These are phyloP conservation scores for Drosophila affinis DNA, from an alignment of 2,888 invertebrate species.

Conservation along the genomic window DNA sequence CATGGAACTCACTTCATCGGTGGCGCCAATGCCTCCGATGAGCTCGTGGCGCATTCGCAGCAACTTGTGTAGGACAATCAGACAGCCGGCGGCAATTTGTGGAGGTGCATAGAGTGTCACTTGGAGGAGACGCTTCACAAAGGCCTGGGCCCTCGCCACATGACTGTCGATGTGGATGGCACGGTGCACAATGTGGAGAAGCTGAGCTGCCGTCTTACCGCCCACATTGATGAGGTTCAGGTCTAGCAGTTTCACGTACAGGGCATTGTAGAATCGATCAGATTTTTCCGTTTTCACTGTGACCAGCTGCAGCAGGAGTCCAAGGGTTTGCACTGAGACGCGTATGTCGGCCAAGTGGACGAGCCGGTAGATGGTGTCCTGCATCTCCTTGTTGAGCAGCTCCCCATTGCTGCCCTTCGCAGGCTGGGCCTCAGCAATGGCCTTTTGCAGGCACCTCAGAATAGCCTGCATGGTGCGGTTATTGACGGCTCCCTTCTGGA, in stretches of 20 bases:
- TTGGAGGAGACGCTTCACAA: conserved; percentile 92
- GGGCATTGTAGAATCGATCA: conserved; percentile 90
- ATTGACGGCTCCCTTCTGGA: conserved; percentile 92
- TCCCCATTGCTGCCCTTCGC: conserved; percentile 72
- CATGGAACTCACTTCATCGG: conserved; percentile 11
- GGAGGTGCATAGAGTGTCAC: conserved; percentile 89
- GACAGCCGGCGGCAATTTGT: conserved; percentile 91
- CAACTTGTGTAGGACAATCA: conserved; percentile 86
- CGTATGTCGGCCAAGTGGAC: conserved; percentile 92
- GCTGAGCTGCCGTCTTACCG: conserved; percentile 88
- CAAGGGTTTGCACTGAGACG: conserved; percentile 85
- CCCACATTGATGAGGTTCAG: conserved; percentile 86
- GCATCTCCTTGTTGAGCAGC: conserved; percentile 82
- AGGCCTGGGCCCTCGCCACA: conserved; percentile 89
- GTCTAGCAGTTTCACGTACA: conserved; percentile 94
- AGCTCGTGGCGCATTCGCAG: conserved; percentile 87
- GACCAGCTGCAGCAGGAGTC: conserved; percentile 81
- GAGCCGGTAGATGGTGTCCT: conserved; percentile 90
- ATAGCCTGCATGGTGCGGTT: conserved; percentile 93
- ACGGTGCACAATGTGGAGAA: conserved; percentile 94
- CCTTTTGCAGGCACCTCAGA: conserved; percentile 92
- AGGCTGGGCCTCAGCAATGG: conserved; percentile 84
- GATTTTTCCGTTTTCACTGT: conserved; percentile 80
- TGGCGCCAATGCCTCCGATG: conserved; percentile 51
- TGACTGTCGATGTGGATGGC: conserved; percentile 92